These are phyloP conservation scores for Ericerus pela DNA, from an alignment of 1,140 invertebrate species.

Conservation along the genomic window DNA sequence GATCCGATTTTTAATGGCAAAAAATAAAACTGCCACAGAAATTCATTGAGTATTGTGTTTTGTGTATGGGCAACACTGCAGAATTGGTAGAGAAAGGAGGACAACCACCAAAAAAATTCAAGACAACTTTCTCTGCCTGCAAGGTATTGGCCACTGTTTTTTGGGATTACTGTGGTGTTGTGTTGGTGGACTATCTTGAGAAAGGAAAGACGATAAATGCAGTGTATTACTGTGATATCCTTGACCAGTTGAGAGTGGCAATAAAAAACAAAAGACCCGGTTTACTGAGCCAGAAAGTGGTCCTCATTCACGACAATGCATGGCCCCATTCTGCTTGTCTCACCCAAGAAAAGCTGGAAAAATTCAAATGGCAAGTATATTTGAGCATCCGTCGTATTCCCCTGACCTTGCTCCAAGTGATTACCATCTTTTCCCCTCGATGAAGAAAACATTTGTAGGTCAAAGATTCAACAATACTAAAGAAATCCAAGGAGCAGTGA, in stretches of 20 bases:
- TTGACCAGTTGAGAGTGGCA: constrained; percentile 14
- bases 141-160: constrained; percentile 25
- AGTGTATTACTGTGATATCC: constrained; percentile 15
- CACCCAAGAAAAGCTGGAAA: constrained; percentile 17
- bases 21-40: too few species aligned
- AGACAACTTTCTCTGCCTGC: constrained; percentile 24
- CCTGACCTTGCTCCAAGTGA: constrained; percentile 26
- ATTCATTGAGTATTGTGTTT: too few species aligned
- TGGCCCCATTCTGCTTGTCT: constrained; percentile 21
- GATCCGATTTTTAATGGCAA: too few species aligned
- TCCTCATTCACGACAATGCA: constrained; percentile 28
- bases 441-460: constrained; percentile 17
- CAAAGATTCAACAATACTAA: constrained; percentile 16
- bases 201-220: constrained; percentile 11
- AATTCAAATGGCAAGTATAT: constrained; percentile 26
- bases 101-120: constrained; percentile 20
- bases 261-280: constrained; percentile 22
- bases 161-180: constrained; percentile 19
- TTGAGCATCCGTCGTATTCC: constrained; percentile 27
- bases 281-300: constrained; percentile 18
- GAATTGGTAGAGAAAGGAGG: constrained; percentile 22
- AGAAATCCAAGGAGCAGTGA: constrained; percentile 1
- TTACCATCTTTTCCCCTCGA: constrained; percentile 24
- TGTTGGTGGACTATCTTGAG: constrained; percentile 16
- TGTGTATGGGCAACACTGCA: too few species aligned